Evolutionary conservation across 1,140 invertebrate genomes (phyloP).

Genomic region (Chymomyza costata): DNA sequence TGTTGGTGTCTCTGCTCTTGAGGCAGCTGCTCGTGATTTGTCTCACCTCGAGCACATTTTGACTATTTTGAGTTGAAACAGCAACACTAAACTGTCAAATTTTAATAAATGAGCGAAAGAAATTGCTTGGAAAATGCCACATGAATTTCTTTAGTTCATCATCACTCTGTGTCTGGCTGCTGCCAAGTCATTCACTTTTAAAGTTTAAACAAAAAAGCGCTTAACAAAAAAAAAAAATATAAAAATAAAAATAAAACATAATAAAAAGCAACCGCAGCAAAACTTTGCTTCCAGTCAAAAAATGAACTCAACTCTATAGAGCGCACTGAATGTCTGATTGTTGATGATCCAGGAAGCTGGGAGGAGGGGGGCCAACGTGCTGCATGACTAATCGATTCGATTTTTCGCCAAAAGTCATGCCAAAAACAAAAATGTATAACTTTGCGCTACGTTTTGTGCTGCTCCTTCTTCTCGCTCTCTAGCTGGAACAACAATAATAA

Average conservation of each 20-base stretch:
- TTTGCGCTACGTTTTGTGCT: constrained; percentile 3
- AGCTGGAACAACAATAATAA: constrained; percentile 11
- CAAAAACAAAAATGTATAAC: constrained; percentile 21
- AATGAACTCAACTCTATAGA: too few species aligned
- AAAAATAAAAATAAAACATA: too few species aligned
- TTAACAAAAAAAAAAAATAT: background rate
- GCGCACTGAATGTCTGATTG: constrained; percentile 19
- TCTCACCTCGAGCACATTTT: too few species aligned
- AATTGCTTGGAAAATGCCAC: constrained; percentile 66
- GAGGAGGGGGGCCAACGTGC: constrained; percentile 5
- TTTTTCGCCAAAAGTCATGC: constrained; percentile 63
- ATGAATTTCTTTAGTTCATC: constrained; percentile 57
- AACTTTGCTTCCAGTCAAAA: constrained; percentile 11
- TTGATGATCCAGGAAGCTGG: constrained; percentile 10
- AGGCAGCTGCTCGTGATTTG: too few species aligned
- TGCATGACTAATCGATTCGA: constrained; percentile 70
- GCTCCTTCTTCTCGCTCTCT: background rate
- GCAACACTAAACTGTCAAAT: constrained; percentile 18
- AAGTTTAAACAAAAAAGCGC: constrained; percentile 17
- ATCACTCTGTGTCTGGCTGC: constrained; percentile 37
- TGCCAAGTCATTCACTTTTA: constrained; percentile 57
- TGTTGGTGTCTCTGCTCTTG: too few species aligned
- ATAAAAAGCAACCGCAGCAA: constrained; percentile 13
- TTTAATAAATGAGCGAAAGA: constrained; percentile 48
- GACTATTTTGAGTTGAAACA: constrained; percentile 26